These are phyloP conservation scores for Orientallactaga bullata DNA, from an alignment of 2,113 vertebrate species.

Conservation along the genomic window DNA sequence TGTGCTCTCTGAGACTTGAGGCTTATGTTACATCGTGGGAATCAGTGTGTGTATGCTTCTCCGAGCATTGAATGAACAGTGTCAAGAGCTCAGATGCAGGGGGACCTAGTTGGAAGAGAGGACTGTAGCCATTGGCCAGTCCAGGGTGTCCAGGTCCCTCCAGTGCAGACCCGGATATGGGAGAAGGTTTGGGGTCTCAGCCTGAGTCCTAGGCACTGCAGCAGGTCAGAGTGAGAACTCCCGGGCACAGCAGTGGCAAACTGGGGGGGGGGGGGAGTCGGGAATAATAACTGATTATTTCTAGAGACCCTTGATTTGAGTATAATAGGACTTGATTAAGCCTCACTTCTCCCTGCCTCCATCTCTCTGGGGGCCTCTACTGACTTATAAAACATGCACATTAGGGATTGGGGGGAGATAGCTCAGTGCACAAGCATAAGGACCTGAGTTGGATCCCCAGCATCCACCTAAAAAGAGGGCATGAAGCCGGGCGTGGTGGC, in stretches of 20 bases:
- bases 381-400: not conserved
- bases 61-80: not conserved
- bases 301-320: not conserved
- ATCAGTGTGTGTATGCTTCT: fast-evolving
- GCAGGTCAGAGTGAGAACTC: not conserved
- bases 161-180: not conserved
- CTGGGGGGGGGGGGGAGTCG: no score
- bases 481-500: no score
- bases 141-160: not conserved
- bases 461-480: no score
- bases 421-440: no score
- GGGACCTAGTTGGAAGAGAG: not conserved
- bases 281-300: not conserved
- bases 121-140: not conserved
- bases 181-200: no score
- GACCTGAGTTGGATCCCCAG: no score
- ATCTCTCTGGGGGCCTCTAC: not conserved
- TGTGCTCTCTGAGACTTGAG: fast-evolving
- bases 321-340: not conserved
- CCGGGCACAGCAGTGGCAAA: not conserved
- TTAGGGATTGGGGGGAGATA: no score
- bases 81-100: not conserved
- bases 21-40: fast-evolving
- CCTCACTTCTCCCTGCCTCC: not conserved
- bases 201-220: not conserved